Evolutionary conservation across 2,113 vertebrate species (phyloP), one percentile per base, ranked within the genome.

Genomic region (Rhinopomastus cyanomelas): DNA sequence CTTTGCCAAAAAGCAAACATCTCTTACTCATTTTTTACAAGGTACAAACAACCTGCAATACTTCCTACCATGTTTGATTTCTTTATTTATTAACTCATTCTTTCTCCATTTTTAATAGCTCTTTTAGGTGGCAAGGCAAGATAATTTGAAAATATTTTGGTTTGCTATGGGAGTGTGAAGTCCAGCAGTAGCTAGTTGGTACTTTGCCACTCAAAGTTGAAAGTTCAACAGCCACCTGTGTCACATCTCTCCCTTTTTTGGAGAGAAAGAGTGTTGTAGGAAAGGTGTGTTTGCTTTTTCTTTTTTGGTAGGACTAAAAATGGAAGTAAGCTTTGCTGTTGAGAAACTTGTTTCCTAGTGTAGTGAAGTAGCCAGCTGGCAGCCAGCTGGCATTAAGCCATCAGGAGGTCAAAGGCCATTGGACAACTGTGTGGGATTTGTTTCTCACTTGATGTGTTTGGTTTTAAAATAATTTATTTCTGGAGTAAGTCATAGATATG

Each of bases 371-470:
- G 87, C 85, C 95, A 96, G 92, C 64, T 92, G 82, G 73, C 94
- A 84, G 96, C 81, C 95, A 94, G 68, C 78, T 97, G 97, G 97
- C 95, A 90, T 74, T 36, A 82, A 80, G 92, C 95, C 97, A 97
- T 68, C 26, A 21, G 46, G 48, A 97, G 97, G 96, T 95, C 88
- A 71, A 94, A 97, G 96, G 95, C 67, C 94, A 95, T 59, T 91
- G 97, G 97, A 97, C 97, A 98, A 98, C 97, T 97, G 96, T 95
- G 96, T 92, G 89, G 84, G 72, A 95, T 96, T 95, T 93, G 90
- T 95, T 97, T 95, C 89, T 93, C 88, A 90, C 94, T 95, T 61
- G 2, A 82, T 92, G 90, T 94, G 94, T 97, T 93, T 94, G 91
- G 91, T 84, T 92, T 96, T 90, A 93, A 94, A 91, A 96, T 87